phyloP scores from a whole-genome alignment of 2,113 vertebrate genomes.

The Stercorarius parasiticus region DNA sequence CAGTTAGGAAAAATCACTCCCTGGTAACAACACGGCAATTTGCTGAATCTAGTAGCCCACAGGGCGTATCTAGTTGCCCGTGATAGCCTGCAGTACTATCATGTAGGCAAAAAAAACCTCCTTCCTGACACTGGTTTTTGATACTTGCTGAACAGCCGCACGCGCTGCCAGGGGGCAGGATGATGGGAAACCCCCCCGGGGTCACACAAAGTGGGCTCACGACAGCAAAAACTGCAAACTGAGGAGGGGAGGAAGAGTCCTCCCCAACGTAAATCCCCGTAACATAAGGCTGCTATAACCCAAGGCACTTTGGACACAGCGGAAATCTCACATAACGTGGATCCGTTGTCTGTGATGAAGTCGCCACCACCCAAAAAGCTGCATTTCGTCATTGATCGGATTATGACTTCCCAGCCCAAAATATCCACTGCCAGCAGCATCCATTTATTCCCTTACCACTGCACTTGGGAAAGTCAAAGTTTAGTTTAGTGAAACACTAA shows the following conservation, averaged over 20 bases:
- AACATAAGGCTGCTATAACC: background rate
- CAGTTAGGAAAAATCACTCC: background rate
- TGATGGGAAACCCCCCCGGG: background rate
- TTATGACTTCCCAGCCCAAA: background rate
- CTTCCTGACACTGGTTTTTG: background rate
- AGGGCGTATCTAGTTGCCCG: too few relatives aligned
- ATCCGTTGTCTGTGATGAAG: background rate
- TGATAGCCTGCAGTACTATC: too few relatives aligned
- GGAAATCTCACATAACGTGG: background rate
- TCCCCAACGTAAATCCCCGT: background rate
- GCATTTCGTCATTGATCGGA: too few relatives aligned
- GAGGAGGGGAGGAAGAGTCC: background rate
- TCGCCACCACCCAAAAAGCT: background rate
- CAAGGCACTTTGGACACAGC: background rate
- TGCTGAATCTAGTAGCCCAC: too few relatives aligned
- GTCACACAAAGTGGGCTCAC: background rate
- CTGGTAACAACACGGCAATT: background rate
- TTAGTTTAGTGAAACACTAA: background rate
- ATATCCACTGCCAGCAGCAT: background rate
- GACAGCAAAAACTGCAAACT: accelerated
- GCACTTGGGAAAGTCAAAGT: background rate
- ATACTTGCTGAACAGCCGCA: background rate
- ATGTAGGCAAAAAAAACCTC: background rate
- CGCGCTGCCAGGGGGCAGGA: background rate
- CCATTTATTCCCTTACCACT: background rate